Base-by-base conservation (phyloP, 2,797 vertebrate genomes). In the Carapus acus region DNA sequence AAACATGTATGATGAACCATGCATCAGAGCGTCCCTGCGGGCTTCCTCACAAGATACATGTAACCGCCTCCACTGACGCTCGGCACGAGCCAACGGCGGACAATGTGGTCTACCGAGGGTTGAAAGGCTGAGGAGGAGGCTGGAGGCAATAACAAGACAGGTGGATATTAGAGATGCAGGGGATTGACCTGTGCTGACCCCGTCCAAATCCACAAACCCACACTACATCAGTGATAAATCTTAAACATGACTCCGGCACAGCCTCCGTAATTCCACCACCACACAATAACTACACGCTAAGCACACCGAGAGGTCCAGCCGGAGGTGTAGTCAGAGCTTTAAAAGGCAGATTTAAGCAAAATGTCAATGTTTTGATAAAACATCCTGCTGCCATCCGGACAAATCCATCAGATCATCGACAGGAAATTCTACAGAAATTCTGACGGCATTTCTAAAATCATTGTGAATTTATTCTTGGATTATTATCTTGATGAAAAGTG, bases 1-100 rank as follows among this genome's bases (percentile, higher is more conserved):
- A 89, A 89, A 86, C 82, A 81, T 78, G 84, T 79, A 83, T 73
- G 79, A 81, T 81, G 85, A 88, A 81, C 79, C 84, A 82, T 82
- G 81, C 84, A 83, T 87, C 83, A 82, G 79, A 81, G 83, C 53
- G 43, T 88, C 86, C 86, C 85, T 58, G 75, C 54, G 65, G 87
- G 81, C 75, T 70, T 59, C 59, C 70, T 54, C 65, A 51, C 78
- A 58, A 82, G 78, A 79, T 74, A 78, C 81, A 71, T 79, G 83
- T 77, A 83, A 82, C 83, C 76, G 45, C 70, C 75, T 79, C 58
- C 65, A 54, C 75, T 73, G 74, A 81, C 73, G 74, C 71, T 74
- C 19, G n/a, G 65, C 49, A 68, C 18, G 43, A 69, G 77, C 70
- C 63, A 72, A 69, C 76, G 76, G 84, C 65, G 54, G 64, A 75